Evolutionary conservation across 2,797 vertebrate species (phyloP), one percentile per base, ranked within the genome.

Genomic region (Xerus rutilus): DNA sequence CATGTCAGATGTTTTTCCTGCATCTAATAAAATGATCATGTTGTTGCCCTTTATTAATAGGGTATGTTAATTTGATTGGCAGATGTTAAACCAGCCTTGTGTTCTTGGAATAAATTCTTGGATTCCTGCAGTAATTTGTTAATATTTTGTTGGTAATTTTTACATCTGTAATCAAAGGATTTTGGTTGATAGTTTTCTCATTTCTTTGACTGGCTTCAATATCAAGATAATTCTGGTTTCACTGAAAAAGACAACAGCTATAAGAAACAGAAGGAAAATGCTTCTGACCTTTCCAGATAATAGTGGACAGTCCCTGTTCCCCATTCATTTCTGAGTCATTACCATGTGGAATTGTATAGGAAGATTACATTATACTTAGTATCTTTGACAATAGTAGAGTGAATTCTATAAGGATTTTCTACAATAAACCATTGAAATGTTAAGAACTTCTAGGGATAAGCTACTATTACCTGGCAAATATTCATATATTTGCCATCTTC

Each of bases 181-280:
- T 35, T 57, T 39, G 21, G 49, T 78, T 18, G 28, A 2, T 39
- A 67, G 18, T 85, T 94, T 82, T 93, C 67, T 83, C 25, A 84
- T 65, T 73, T 90, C 76, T 89, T 85, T 87, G 72, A 12, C 35
- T 93, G 79, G 30, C 67, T 95, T 86, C 83, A 7, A 21, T 83
- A 79, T 11, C 47, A 47, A n/a, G 54, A 28, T 90, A 52, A 59
- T 86, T 69, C 57, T 78, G 47, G 59, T 43, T 32, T 82, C 4
- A 2, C 11, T 86, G 59, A 52, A 78, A 96, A 94, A 49, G 30
- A 74, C 25, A 45, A 13, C 32, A 79, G 35, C 49, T 86, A 0
- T 82, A 32, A 65, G 57, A 95, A 57, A 35, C 6, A 20, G 18
- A 14, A 62, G 54, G 77, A 69, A 32, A 82, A 32, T 32, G 21